Base-by-base conservation (phyloP, 2,888 invertebrate genomes). In the Dendrolimus houi region DNA sequence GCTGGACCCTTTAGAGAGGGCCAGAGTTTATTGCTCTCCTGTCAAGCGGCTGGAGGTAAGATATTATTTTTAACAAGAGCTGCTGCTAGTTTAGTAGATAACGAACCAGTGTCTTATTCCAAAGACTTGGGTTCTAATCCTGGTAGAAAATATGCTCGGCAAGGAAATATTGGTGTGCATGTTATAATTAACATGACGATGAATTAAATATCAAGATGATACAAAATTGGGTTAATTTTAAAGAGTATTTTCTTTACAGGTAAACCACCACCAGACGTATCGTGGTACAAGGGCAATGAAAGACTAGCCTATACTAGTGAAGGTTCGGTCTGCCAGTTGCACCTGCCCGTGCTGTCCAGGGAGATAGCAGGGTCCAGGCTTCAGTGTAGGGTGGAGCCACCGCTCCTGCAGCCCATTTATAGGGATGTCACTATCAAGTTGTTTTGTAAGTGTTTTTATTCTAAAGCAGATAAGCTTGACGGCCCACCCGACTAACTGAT, bases 1-100 rank as follows among this genome's bases (percentile, higher is more conserved):
- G 96, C 96, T 41, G 97, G 97, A 57, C 97, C 97, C 12, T 97
- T 96, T 79, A 92, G 96, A 69, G 97, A 97, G 86, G 97, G 96
- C 57, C 95, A 95, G 74, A 95, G 95, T 75, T 91, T 97, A 59
- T 94, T 95, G 67, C 91, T 97, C 59, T 95, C 95, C 62, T 97
- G 97, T 84, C 95, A 96, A 87, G 97, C 96, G 59, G 92, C 93
- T 69, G 97, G 97, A 87, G 97, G 97, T 97, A 91, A 93, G 71
- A n/a, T 53, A 53, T 10, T 53, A 7, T 13, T 53, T 13, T 53
- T 47, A 17, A 17, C 17, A 17, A 2, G 17, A 17, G 17, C n/a
- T 3, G 2, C 17, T 17, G 17, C 3, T 17, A 17, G 17, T 2
- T 17, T 3, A 17, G 2, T 17, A 17, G 17, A 17, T 17, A 17